Conservation (phyloP, 1,140 invertebrate species). For the Aleiodes sp. region DNA sequence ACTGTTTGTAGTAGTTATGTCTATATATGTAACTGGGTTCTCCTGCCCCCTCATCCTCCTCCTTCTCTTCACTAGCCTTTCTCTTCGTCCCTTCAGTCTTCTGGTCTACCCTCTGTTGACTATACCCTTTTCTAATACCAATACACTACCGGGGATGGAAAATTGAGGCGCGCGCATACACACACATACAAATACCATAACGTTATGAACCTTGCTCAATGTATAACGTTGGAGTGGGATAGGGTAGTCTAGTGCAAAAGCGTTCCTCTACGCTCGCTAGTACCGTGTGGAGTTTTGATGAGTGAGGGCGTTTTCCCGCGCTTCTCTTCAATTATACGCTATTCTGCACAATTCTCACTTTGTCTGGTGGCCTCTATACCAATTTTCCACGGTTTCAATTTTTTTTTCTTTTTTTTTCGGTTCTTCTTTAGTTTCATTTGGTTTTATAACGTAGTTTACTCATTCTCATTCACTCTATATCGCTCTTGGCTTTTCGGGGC, state of each 20-base stretch:
- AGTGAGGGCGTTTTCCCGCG: slow-evolving; percentile 12
- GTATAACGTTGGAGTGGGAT: too few relatives aligned
- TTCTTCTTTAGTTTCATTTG: too few relatives aligned
- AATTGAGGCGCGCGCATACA: neutral
- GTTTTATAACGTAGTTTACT: too few relatives aligned
- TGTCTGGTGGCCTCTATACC: neutral
- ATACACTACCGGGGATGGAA: slow-evolving; percentile 4
- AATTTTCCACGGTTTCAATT: neutral
- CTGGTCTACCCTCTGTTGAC: neutral
- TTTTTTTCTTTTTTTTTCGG: neutral
- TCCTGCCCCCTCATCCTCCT: neutral
- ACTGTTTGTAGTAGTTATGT: neutral
- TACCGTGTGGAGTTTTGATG: neutral
- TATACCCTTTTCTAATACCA: neutral
- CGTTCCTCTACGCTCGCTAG: slow-evolving; percentile 7
- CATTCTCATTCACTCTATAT: too few relatives aligned
- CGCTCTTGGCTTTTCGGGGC: too few relatives aligned
- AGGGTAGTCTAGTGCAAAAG: slow-evolving; percentile 8
- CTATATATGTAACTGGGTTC: neutral
- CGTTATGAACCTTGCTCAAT: slow-evolving; percentile 17
- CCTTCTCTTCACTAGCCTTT: neutral
- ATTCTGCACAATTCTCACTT: slow-evolving; percentile 7
- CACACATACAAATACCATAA: slow-evolving; percentile 15
- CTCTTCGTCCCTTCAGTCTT: neutral
- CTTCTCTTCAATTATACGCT: neutral